A percentile compares a stretch with the other conserved stretches of the same genome.
Evolutionary conservation across 2,888 invertebrate genomes (phyloP).

Genomic region (Dynastes maya): DNA sequence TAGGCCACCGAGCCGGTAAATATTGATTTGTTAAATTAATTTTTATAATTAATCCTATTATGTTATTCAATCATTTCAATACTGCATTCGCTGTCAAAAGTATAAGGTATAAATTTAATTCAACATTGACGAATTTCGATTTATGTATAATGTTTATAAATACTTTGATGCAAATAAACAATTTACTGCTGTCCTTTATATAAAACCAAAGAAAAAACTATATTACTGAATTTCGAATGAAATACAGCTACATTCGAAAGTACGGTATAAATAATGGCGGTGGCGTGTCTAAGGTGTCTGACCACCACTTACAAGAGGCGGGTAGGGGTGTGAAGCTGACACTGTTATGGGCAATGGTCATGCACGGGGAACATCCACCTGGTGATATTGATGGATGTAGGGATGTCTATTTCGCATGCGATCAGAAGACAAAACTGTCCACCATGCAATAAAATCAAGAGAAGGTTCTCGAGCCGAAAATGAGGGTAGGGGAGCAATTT

Average conservation of each 20-base stretch:
- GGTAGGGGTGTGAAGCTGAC: conserved; percentile 59
- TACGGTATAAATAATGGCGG: conserved; percentile 46
- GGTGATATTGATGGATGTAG: conserved; percentile 57
- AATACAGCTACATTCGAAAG: conserved; percentile 13
- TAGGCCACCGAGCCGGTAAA: too few relatives aligned
- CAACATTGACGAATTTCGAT: too few relatives aligned
- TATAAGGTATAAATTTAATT: too few relatives aligned
- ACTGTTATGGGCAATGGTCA: conserved; percentile 61
- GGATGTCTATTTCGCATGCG: conserved; percentile 46
- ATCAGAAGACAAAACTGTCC: conserved; percentile 44
- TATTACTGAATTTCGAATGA: background rate
- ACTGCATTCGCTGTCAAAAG: too few relatives aligned
- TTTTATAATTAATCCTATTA: too few relatives aligned
- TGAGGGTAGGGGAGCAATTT: background rate
- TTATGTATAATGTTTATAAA: too few relatives aligned
- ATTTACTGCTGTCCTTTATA: too few relatives aligned
- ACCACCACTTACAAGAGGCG: conserved; percentile 61
- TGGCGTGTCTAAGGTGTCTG: conserved; percentile 61
- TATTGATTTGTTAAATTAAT: too few relatives aligned
- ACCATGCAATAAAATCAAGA: conserved; percentile 37
- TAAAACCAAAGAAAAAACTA: too few relatives aligned
- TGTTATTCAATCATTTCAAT: too few relatives aligned
- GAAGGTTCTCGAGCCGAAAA: background rate
- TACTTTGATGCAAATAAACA: too few relatives aligned
- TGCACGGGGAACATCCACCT: conserved; percentile 63